Base-by-base conservation (phyloP, 1,140 invertebrate species). In the Tetramorium alpestre region DNA sequence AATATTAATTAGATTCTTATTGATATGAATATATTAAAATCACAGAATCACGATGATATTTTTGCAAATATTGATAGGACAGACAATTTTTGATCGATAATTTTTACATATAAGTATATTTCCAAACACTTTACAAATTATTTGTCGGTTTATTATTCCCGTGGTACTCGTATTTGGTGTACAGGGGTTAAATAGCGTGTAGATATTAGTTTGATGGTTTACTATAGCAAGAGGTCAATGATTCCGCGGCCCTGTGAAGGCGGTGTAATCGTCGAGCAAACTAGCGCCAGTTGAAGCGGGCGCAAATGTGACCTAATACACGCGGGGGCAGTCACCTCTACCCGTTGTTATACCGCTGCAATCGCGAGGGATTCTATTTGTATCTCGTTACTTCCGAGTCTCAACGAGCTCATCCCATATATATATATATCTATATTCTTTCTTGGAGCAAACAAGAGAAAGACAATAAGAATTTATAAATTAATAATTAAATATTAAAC, bases 321-420 rank as follows among this genome's bases (percentile, higher is more conserved):
- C 69, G 54, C 80, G 91, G 86, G 92, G 90, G 86, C 92, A 93
- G 87, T 92, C 90, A 93, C 91, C 92, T 90, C 88, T 88, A 73
- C 70, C 58, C 88, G 67, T n/a, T 64, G 86, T 86, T 87, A 54
- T 87, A 80, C 84, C 77, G 87, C 86, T 82, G 86, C 91, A 90
- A 91, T 91, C 89, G 91, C 90, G 88, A 91, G 90, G 69, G 80
- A 89, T 93, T 93, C 93, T 94, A 94, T 94, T 94, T 93, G 93
- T 94, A 93, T 93, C 93, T 94, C 91, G 91, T 93, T 94, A 94
- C 92, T 94, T 90, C 92, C 92, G 86, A 94, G 81, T 76, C 73
- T 76, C 88, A 60, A 58, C 88, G 22, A 72, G 41, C 51, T 84
- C 69, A 18, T 62, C 54, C 54, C 38, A 69, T 69, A 22, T 22